Evolutionary conservation across 2,113 vertebrate species (phyloP).

Genomic region (Erpornis zantholeuca): DNA sequence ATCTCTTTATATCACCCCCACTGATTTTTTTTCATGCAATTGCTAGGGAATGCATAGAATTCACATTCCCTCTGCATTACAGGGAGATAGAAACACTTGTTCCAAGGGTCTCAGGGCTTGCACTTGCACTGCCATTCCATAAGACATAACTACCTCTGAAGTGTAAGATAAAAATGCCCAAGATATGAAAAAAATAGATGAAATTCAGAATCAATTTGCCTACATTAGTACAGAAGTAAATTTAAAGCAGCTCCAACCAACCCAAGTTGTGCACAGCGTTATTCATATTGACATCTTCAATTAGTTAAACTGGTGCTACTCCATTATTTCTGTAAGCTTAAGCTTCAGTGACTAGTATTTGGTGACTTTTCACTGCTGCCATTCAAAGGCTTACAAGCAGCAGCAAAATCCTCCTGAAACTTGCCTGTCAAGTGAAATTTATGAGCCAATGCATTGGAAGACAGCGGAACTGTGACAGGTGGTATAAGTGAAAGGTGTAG

Average conservation of each 20-base stretch:
- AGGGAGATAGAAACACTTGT: background rate
- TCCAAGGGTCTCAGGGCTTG: background rate
- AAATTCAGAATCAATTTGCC: background rate
- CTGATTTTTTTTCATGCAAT: background rate
- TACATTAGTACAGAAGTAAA: background rate
- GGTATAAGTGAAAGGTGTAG: background rate
- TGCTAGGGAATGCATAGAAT: background rate
- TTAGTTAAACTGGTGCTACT: background rate
- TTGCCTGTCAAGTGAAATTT: background rate
- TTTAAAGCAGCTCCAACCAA: background rate
- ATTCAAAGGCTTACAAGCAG: background rate
- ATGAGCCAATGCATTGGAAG: background rate
- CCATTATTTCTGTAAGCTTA: background rate
- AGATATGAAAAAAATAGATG: background rate
- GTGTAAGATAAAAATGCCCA: background rate
- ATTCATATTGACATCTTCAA: background rate
- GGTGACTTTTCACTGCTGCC: background rate
- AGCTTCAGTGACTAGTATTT: background rate
- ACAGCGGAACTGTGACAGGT: background rate
- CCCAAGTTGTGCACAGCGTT: rapidly evolving
- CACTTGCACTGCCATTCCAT: background rate
- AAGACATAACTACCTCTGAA: background rate
- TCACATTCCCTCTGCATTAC: background rate
- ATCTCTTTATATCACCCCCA: background rate
- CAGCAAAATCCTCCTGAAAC: background rate